These are phyloP conservation scores for Coryphaenoides rupestris DNA, from an alignment of 2,113 vertebrate genomes.

Conservation along the genomic window DNA sequence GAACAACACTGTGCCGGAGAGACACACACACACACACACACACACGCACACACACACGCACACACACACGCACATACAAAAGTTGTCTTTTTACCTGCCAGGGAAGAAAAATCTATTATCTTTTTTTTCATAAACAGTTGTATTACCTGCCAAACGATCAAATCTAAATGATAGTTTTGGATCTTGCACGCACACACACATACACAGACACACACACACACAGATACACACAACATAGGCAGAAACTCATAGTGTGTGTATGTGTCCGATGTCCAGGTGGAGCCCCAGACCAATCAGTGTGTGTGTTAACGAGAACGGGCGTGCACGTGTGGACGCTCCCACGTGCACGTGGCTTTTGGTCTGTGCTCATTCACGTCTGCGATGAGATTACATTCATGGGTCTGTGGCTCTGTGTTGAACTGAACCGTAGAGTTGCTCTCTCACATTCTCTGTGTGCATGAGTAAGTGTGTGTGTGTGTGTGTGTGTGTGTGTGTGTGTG, in stretches of 20 bases:
- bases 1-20: not conserved
- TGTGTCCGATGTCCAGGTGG: slow-evolving; percentile 31
- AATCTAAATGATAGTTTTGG: no score
- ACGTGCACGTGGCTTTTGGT: no score
- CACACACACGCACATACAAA: slow-evolving; percentile 2
- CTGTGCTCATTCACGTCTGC: no score
- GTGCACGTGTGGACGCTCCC: no score
- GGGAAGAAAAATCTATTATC: not conserved
- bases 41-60: not conserved
- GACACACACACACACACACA: not conserved
- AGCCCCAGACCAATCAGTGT: slow-evolving; percentile 52
- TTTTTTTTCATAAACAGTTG: no score
- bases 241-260: not conserved
- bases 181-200: not conserved
- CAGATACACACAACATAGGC: slow-evolving; percentile 6
- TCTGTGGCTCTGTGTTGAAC: no score
- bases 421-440: no score
- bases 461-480: no score
- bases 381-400: no score
- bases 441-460: no score
- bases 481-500: not conserved
- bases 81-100: not conserved
- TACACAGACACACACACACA: slow-evolving; percentile 8
- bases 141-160: no score
- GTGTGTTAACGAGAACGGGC: slow-evolving; percentile 15